Evolutionary conservation across 2,797 vertebrate genomes (phyloP), one percentile per base, ranked within the genome.

Genomic region (Scarus forsteni): DNA sequence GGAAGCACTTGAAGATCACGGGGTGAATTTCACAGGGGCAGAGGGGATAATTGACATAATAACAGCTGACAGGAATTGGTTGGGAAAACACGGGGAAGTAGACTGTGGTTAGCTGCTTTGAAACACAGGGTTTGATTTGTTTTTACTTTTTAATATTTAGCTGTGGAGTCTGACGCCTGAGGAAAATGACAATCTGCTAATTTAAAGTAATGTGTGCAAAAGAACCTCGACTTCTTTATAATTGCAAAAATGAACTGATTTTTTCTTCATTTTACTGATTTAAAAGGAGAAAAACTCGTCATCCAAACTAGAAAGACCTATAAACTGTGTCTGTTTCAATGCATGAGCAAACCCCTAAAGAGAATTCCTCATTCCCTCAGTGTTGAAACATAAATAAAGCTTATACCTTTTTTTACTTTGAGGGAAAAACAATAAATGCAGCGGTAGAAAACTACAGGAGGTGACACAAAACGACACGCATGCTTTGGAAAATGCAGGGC

Each of bases 31-130:
- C 60, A 48, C 71, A 80, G 66, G 75, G 55, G 71, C 60, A 46
- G 60, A 76, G 61, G 61, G 70, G 76, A 68, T 83, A 80, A 81
- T 66, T 85, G 80, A 80, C 53, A 62, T 70, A 81, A 75, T 85
- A 68, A 69, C 1, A 74, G 75, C 67, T 43, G 83, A 84, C 73
- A 51, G 70, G 56, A 52, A 7, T 50, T 10, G 55, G 53, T 52
- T 72, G 79, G 35, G 43, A 56, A 84, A 85, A 81, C 57, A 66
- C 15, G 65, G 70, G 19, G 36, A 40, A 69, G 71, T n/a, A 50
- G 58, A 34, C n/a, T 80, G 85, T 10, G 75, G 79, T 81, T 79
- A 40, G 64, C 69, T 44, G 69, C 36, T 50, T 78, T n/a, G 7
- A 55, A 80, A 13, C 15, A 11, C 35, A 9, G 12, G 43, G 48